These are phyloP conservation scores for Stenoptilia bipunctidactyla DNA, from an alignment of 2,888 invertebrate genomes.

Conservation along the genomic window DNA sequence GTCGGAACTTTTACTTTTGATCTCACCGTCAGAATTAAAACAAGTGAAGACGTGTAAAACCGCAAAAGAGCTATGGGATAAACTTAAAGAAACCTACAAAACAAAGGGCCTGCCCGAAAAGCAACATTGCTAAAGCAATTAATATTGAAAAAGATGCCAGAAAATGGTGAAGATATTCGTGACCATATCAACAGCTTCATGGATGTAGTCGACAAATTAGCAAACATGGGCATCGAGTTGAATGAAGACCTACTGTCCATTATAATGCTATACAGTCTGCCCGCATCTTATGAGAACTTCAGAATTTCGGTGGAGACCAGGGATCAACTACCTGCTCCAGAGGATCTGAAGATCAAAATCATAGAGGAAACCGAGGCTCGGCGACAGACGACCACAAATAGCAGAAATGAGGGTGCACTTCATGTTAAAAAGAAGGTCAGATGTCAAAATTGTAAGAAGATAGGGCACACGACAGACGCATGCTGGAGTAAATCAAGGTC, in stretches of 20 bases:
- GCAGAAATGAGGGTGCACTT: conserved; percentile 2
- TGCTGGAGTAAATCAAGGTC: no score
- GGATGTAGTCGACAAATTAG: conserved; percentile 28
- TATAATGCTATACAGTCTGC: conserved; percentile 29
- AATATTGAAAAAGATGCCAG: conserved; percentile 25
- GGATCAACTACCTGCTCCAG: conserved; percentile 23
- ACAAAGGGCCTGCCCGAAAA: conserved; percentile 34
- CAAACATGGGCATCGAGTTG: conserved; percentile 25
- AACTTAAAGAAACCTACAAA: conserved; percentile 28
- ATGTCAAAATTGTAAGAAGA: conserved; percentile 6
- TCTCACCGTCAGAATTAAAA: conserved; percentile 22
- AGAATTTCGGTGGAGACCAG: conserved; percentile 29
- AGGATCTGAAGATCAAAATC: conserved; percentile 23
- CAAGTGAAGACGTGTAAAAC: conserved; percentile 22
- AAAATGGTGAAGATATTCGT: conserved; percentile 24
- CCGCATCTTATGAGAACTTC: conserved; percentile 26
- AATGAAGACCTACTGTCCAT: conserved; percentile 25
- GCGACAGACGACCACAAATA: conserved; percentile 6
- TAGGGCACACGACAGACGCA: not conserved
- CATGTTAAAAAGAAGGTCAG: conserved; percentile 2
- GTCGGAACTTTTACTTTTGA: conserved; percentile 7
- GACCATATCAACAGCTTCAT: conserved; percentile 29
- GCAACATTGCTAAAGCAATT: conserved; percentile 35
- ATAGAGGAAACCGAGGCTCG: conserved; percentile 19
- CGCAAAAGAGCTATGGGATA: conserved; percentile 30